Evolutionary conservation across 2,797 vertebrate species (phyloP).

Genomic region (Heterohyrax brucei): DNA sequence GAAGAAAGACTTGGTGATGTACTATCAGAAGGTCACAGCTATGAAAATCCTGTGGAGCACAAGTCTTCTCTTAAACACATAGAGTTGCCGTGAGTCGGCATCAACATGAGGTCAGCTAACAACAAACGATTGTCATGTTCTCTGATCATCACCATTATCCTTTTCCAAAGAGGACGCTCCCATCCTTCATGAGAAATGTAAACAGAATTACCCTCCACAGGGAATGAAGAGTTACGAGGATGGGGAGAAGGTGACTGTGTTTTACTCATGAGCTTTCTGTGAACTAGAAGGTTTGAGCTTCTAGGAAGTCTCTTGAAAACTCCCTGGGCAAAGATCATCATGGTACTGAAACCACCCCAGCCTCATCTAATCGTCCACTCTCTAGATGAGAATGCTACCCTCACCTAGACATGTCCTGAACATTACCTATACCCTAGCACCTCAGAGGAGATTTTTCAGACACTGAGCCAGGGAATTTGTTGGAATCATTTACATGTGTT

Average conservation of each 20-base stretch:
- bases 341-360: accelerated
- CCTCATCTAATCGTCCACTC: accelerated
- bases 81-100: neutral
- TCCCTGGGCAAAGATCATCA: accelerated
- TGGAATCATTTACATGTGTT: accelerated
- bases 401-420: accelerated
- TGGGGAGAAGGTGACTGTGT: neutral
- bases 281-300: accelerated
- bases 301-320: neutral
- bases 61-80: neutral
- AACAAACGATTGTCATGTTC: neutral
- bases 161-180: no score
- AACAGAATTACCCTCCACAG: accelerated
- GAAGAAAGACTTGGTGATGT: neutral
- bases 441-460: neutral
- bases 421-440: accelerated
- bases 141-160: neutral
- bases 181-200: neutral
- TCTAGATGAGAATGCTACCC: accelerated
- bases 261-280: neutral
- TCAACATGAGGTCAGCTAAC: neutral
- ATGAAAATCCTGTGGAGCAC: neutral
- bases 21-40: neutral
- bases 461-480: neutral
- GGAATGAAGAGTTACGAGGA: no score